Percentiles rank a stretch among this genome's conserved stretches.
Conservation (phyloP, 2,888 invertebrate genomes). For the Troides aeacus region DNA sequence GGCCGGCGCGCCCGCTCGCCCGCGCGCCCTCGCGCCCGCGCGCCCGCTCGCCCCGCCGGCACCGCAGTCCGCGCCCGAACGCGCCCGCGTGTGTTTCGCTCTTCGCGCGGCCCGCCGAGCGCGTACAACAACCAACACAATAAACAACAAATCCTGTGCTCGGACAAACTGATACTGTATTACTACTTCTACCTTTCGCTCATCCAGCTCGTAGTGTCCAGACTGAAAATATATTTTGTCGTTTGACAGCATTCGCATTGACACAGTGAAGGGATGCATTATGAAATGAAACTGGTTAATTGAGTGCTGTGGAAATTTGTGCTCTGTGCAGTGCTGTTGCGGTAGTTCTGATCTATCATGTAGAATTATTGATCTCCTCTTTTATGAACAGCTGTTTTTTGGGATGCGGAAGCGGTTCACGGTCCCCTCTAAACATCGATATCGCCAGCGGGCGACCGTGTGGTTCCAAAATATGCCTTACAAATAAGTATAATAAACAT, state of each 20-base stretch:
- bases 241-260: constrained; percentile 32
- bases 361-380: constrained; percentile 68
- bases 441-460: constrained; percentile 3
- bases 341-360: constrained; percentile 45
- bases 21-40: constrained; percentile 5
- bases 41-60: constrained; percentile 36
- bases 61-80: constrained; percentile 58
- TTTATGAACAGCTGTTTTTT: constrained; percentile 71
- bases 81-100: constrained; percentile 59
- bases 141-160: constrained; percentile 50
- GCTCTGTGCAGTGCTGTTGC: constrained; percentile 54
- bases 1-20: too few relatives aligned
- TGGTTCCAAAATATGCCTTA: constrained; percentile 6
- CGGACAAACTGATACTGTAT: constrained; percentile 27
- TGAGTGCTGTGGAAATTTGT: constrained; percentile 57
- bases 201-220: not conserved
- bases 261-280: constrained; percentile 43
- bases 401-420: constrained; percentile 52
- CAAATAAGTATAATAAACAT: constrained; percentile 20
- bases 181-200: constrained; percentile 3
- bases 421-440: constrained; percentile 16
- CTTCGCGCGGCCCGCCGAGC: constrained; percentile 42
- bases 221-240: constrained; percentile 1
- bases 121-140: constrained; percentile 45
- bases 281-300: constrained; percentile 55